Percentiles rank a stretch among this genome's conserved stretches.
phyloP scores from a whole-genome alignment of 2,113 vertebrate species.

The Panthera tigris region DNA sequence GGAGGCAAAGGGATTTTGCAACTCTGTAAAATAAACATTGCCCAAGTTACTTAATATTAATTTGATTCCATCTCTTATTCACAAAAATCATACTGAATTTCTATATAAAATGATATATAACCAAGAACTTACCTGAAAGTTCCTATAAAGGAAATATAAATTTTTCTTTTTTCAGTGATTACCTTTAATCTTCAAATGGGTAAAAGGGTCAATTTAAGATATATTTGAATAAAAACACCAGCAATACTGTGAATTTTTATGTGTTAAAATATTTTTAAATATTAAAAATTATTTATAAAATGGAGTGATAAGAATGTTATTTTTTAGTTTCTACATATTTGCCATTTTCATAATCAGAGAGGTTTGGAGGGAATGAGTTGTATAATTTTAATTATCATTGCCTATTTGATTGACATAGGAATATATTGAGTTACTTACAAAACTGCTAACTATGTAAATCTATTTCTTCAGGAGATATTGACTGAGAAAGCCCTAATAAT shows the following conservation, averaged over 20 bases:
- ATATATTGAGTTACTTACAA: slow-evolving; percentile 48
- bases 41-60: not conserved
- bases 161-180: not conserved
- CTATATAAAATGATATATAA: not conserved
- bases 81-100: not conserved
- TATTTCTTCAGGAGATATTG: slow-evolving; percentile 34
- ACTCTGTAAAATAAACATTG: not conserved
- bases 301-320: not conserved
- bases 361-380: not conserved
- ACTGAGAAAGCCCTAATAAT: slow-evolving; percentile 35
- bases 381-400: slow-evolving; percentile 32
- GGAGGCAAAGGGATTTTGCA: not conserved
- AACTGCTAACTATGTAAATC: slow-evolving; percentile 9
- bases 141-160: not conserved
- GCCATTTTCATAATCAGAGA: not conserved
- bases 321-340: not conserved
- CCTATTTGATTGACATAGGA: not conserved
- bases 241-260: not conserved
- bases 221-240: not conserved
- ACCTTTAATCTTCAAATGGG: not conserved
- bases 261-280: not conserved
- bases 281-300: slow-evolving; percentile 1
- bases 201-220: not conserved
- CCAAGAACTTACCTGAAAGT: not conserved
- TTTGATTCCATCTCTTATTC: not conserved